Evolutionary conservation across 2,797 vertebrate species (phyloP).

Genomic region (Ispidina picta): DNA sequence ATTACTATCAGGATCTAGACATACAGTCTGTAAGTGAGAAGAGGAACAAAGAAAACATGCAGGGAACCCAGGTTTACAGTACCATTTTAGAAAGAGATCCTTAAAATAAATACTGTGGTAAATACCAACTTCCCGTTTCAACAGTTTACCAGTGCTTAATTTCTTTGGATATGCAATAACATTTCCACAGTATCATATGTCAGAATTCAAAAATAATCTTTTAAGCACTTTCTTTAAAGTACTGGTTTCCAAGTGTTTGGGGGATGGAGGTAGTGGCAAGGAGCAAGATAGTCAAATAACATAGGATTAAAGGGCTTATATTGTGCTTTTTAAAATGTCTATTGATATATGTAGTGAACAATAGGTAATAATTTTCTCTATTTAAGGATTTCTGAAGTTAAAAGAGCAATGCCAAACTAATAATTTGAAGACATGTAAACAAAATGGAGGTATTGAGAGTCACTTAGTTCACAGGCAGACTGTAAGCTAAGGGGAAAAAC

Average conservation of each 20-base stretch:
- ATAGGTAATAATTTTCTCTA: background rate
- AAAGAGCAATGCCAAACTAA: constrained; percentile 42
- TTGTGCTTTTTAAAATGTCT: background rate
- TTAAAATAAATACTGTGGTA: background rate
- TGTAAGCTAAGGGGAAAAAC: background rate
- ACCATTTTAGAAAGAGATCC: background rate
- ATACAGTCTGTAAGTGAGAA: background rate
- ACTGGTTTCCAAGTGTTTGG: background rate
- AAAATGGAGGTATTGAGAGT: background rate
- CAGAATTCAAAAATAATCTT: background rate
- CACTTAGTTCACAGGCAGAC: background rate
- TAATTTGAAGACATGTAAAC: constrained; percentile 1
- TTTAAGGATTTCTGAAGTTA: constrained; percentile 11
- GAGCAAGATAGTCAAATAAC: background rate
- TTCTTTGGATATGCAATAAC: background rate
- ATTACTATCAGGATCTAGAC: background rate
- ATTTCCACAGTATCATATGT: background rate
- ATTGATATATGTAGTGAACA: background rate
- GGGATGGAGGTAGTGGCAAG: background rate
- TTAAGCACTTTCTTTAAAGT: background rate
- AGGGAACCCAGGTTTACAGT: background rate
- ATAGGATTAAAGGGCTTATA: background rate
- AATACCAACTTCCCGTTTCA: background rate
- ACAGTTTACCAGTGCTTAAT: background rate
- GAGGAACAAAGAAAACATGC: background rate